Evolutionary conservation across 2,797 vertebrate species (phyloP), one percentile per base, ranked within the genome.

Genomic region (Sebastes miniatus): DNA sequence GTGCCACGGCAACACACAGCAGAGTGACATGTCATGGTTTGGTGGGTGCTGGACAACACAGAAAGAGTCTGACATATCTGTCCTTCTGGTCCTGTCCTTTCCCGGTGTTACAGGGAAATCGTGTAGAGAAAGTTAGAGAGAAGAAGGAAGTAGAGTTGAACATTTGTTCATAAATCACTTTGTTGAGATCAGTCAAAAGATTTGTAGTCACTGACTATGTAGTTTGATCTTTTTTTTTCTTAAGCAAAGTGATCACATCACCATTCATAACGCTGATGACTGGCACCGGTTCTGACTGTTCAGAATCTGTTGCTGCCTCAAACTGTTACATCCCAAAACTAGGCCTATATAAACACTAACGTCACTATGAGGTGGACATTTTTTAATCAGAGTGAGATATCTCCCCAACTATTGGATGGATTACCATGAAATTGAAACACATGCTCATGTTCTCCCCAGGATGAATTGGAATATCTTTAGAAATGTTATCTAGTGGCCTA

Each of bases 1-100:
- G 72, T 70, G 66, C 69, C 69, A 36, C 9, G 3, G 18, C 67
- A 27, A 79, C 22, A 69, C 73, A 52, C 39, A 68, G 70, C 39
- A 65, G 58, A 83, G 39, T 76, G 77, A 69, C 77, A 73, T 32
- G 64, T 72, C 69, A 59, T 25, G 20, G 50, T 73, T 78, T 69
- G 61, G 59, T 70, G 34, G 58, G 47, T 25, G 36, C 57, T 52
- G 63, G 75, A 81, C 82, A 69, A 47, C 54, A 43, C 56, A 52
- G 18, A 76, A 11, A 6, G n/a, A 75, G 34, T 34, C 52, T 85
- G 71, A 79, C 66, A 58, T 58, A 47, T 61, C 14, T 69, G 73
- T 74, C 31, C 8, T 32, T 61, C 56, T 82, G 43, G 14, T 69
- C 8, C 43, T 71, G 36, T 73, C 16, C 43, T 76, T 14, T 79